A percentile compares a stretch with the other conserved stretches of the same genome.
phyloP scores from a whole-genome alignment of 2,113 vertebrate genomes.

The Channa maculata region DNA sequence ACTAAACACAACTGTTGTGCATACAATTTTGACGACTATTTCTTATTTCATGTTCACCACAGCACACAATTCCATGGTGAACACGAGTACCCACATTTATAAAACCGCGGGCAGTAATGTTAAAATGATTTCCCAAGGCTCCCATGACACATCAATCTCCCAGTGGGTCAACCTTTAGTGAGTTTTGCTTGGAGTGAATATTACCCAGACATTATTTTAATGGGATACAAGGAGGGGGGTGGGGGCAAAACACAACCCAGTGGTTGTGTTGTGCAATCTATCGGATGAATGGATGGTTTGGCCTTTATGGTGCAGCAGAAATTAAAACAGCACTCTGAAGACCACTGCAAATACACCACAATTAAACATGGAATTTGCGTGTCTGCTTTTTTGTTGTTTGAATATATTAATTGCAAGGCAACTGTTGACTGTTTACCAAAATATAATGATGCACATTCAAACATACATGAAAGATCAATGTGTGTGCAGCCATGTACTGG shows the following conservation, averaged over 20 bases:
- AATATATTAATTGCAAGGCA: conserved; percentile 15
- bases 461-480: neutral
- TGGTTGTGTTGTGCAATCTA: conserved; percentile 55
- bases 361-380: conserved; percentile 56
- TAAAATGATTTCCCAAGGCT: conserved; percentile 40
- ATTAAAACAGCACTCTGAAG: conserved; percentile 47
- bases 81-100: conserved; percentile 32
- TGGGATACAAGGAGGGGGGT: conserved; percentile 25
- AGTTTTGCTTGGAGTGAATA: conserved; percentile 36
- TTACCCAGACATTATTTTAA: conserved; percentile 44
- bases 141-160: conserved; percentile 4
- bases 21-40: conserved; percentile 38
- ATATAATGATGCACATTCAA: neutral
- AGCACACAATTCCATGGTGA: conserved; percentile 32
- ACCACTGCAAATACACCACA: conserved; percentile 44
- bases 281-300: conserved; percentile 67
- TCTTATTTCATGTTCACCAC: conserved; percentile 45
- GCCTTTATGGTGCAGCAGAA: conserved; percentile 52
- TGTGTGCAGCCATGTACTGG: neutral
- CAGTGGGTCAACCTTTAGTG: conserved; percentile 34
- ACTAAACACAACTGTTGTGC: conserved; percentile 17
- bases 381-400: conserved; percentile 34
- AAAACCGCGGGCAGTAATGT: conserved; percentile 41
- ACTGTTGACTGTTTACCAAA: conserved; percentile 10
- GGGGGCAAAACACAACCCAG: conserved; percentile 30